Evolutionary conservation across 2,888 invertebrate species (phyloP).

Genomic region (Nasonia oneida): DNA sequence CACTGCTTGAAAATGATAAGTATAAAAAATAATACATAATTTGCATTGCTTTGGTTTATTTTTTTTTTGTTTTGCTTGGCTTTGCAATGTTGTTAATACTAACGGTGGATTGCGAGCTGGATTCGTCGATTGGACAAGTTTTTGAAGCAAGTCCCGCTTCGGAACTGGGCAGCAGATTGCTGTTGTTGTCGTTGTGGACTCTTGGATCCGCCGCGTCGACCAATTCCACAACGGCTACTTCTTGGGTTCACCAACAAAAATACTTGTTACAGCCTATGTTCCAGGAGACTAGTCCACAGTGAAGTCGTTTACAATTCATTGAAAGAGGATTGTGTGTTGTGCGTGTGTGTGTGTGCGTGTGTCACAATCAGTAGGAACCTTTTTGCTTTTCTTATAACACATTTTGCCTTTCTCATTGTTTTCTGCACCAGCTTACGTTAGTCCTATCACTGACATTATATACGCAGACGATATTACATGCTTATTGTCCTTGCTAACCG

Average conservation of each 20-base stretch:
- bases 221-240: conserved; percentile 75
- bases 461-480: too few species aligned
- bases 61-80: conserved; percentile 24
- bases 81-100: conserved; percentile 53
- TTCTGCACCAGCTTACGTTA: background rate
- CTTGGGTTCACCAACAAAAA: conserved; percentile 74
- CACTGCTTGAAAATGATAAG: conserved; percentile 56
- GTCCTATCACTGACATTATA: background rate
- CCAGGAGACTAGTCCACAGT: conserved; percentile 13
- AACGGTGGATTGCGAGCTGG: conserved; percentile 67
- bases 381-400: background rate
- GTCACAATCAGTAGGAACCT: background rate
- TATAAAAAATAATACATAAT: conserved; percentile 24
- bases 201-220: conserved; percentile 74
- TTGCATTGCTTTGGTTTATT: background rate
- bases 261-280: conserved; percentile 66
- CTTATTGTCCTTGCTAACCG: background rate
- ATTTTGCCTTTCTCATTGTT: background rate
- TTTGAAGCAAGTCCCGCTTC: conserved; percentile 72
- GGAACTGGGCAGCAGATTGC: conserved; percentile 60
- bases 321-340: background rate
- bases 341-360: background rate
- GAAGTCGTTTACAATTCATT: background rate
- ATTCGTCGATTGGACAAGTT: conserved; percentile 72
- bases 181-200: conserved; percentile 70